Evolutionary conservation across 1,140 invertebrate species (phyloP).

Genomic region (Drosophila melanica): DNA sequence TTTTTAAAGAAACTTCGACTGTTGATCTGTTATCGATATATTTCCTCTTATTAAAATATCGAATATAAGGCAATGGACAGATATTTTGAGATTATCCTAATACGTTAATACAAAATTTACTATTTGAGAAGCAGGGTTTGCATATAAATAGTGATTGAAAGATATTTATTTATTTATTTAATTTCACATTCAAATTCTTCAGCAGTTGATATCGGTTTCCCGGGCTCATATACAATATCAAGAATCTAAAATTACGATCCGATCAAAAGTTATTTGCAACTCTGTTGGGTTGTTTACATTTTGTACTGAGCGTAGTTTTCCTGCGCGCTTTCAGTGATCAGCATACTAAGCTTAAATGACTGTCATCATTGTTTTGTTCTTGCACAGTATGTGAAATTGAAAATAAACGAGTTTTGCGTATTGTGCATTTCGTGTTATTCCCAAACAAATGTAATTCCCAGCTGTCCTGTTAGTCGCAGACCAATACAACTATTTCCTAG

Average conservation of each 20-base stretch:
- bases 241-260: too few relatives aligned
- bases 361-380: conserved; percentile 29
- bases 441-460: conserved; percentile 27
- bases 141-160: too few relatives aligned
- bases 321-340: conserved; percentile 5
- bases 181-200: too few relatives aligned
- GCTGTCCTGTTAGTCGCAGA: background rate
- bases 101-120: too few relatives aligned
- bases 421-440: conserved; percentile 11
- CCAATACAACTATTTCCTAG: background rate
- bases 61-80: too few relatives aligned
- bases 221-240: too few relatives aligned
- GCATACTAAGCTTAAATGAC: conserved; percentile 16
- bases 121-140: too few relatives aligned
- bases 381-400: conserved; percentile 12
- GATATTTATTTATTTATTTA: too few relatives aligned
- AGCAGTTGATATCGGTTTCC: too few relatives aligned
- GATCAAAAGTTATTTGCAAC: too few relatives aligned
- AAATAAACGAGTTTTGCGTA: conserved; percentile 15
- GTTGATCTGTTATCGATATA: background rate
- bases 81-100: too few relatives aligned
- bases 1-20: background rate
- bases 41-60: background rate
- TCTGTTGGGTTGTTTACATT: too few relatives aligned
- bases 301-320: background rate